Conservation (phyloP, 2,113 vertebrate species). For the Saccopteryx leptura region DNA sequence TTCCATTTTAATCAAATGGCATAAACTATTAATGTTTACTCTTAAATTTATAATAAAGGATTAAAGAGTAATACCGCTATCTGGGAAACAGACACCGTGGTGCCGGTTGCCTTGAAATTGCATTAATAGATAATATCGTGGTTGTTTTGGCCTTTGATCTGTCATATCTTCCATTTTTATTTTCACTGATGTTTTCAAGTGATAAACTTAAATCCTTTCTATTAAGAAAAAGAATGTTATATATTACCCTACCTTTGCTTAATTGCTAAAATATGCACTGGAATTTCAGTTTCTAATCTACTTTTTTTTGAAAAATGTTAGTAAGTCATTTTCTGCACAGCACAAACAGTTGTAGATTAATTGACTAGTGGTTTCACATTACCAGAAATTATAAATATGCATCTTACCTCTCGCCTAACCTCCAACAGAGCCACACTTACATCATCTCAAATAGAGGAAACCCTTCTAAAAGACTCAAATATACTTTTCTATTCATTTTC, state of each 20-base stretch:
- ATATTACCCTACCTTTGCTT: background rate
- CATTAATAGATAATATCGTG: constrained; percentile 56
- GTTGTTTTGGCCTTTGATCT: background rate
- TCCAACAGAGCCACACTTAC: background rate
- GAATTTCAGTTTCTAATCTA: background rate
- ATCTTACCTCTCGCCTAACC: background rate
- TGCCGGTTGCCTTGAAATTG: constrained; percentile 13
- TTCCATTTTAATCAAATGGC: constrained; percentile 79
- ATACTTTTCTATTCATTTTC: background rate
- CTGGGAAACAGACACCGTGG: background rate
- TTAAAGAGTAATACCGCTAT: constrained; percentile 71
- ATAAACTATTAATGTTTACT: constrained; percentile 79
- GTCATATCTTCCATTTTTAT: background rate
- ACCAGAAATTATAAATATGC: background rate
- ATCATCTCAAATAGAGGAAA: background rate
- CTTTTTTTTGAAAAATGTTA: constrained; percentile 45
- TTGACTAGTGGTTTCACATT: background rate
- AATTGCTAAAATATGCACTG: constrained; percentile 4
- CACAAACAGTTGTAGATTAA: background rate
- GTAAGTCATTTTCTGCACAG: constrained; percentile 21
- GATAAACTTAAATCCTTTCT: background rate
- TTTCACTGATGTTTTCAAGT: constrained; percentile 13
- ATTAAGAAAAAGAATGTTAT: background rate
- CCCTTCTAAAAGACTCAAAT: background rate
- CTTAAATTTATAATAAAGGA: constrained; percentile 78